A percentile compares a stretch with the other conserved stretches of the same genome.
Evolutionary conservation across 1,140 invertebrate genomes (phyloP).

Genomic region (Pemphigus obesinymphae): DNA sequence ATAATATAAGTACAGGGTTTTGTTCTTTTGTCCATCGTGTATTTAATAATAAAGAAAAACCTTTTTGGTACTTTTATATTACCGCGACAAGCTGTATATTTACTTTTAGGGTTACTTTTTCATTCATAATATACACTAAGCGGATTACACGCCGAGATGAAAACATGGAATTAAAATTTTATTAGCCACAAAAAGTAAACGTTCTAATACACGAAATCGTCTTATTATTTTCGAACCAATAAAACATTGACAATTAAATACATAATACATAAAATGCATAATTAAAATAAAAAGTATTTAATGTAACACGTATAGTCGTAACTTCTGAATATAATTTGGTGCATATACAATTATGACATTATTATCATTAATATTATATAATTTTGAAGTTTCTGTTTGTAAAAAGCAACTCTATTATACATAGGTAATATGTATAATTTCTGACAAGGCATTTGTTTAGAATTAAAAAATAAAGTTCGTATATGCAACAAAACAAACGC

Average conservation of each 20-base stretch:
- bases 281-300: no score
- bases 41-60: neutral
- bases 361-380: no score
- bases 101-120: conserved; percentile 3
- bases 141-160: neutral
- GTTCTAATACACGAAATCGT: neutral
- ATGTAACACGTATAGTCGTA: no score
- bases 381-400: no score
- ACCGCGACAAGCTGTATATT: neutral
- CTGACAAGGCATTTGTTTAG: neutral
- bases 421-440: neutral
- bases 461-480: neutral
- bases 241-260: no score
- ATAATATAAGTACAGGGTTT: neutral
- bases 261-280: no score
- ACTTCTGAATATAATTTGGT: no score
- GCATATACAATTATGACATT: no score
- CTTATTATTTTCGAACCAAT: neutral
- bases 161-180: neutral
- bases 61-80: neutral
- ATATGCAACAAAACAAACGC: conserved; percentile 4
- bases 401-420: no score
- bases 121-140: neutral
- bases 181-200: neutral
- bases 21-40: conserved; percentile 10